Percentiles rank a stretch among this genome's conserved stretches.
phyloP scores from a whole-genome alignment of 2,888 invertebrate genomes.

The Drosophila kuntzei region DNA sequence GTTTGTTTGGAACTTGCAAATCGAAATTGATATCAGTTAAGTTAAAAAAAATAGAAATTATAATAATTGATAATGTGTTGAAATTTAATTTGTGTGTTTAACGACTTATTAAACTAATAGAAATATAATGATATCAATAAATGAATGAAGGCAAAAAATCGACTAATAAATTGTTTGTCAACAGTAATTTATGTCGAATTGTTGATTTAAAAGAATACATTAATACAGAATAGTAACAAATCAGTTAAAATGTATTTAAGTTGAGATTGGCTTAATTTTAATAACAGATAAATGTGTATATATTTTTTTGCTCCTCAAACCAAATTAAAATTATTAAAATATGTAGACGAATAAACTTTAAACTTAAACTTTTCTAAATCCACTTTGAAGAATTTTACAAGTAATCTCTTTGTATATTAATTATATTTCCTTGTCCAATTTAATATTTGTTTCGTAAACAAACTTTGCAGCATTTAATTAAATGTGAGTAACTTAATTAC shows the following conservation, averaged over 20 bases:
- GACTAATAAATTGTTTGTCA: slow-evolving; percentile 1
- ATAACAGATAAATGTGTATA: background rate
- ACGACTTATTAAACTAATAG: slow-evolving; percentile 26
- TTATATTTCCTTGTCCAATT: too few species aligned
- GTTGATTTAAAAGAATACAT: background rate
- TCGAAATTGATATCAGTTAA: slow-evolving; percentile 3
- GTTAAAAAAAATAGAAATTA: background rate
- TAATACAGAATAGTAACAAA: background rate
- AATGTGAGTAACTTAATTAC: background rate
- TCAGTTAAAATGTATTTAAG: background rate
- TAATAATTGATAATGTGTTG: slow-evolving; percentile 17
- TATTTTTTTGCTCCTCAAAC: too few species aligned
- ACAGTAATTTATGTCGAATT: slow-evolving; percentile 1
- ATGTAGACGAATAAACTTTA: too few species aligned
- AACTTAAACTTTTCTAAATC: too few species aligned
- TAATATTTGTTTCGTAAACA: background rate
- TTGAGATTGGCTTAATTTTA: background rate
- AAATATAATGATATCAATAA: slow-evolving; percentile 10
- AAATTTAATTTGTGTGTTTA: slow-evolving; percentile 12
- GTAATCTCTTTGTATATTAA: too few species aligned
- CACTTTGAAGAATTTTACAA: too few species aligned
- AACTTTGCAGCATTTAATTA: background rate
- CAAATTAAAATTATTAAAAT: too few species aligned
- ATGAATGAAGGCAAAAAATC: background rate
- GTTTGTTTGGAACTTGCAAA: background rate